Percentiles rank a stretch among this genome's conserved stretches.
These are phyloP conservation scores for Pyralis farinalis DNA, from an alignment of 2,888 invertebrate genomes.

Conservation along the genomic window DNA sequence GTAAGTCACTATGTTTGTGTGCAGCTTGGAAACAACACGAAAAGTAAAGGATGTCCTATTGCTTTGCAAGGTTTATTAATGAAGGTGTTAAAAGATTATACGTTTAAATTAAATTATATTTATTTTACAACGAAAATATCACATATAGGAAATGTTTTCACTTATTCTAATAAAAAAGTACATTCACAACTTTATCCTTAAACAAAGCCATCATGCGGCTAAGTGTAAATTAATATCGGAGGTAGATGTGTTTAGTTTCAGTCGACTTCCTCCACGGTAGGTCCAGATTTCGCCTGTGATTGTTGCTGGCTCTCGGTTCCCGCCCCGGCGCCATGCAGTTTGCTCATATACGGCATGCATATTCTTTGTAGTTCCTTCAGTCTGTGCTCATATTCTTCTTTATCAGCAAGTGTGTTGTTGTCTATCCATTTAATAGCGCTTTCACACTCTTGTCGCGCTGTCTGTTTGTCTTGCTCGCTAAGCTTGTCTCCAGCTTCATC, in stretches of 20 bases:
- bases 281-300: slow-evolving; percentile 29
- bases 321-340: slow-evolving; percentile 76
- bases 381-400: slow-evolving; percentile 83
- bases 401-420: slow-evolving; percentile 83
- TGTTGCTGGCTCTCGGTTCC: slow-evolving; percentile 29
- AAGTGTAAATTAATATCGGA: too few relatives aligned
- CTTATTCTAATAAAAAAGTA: too few relatives aligned
- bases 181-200: too few relatives aligned
- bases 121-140: too few relatives aligned
- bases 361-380: slow-evolving; percentile 80
- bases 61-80: too few relatives aligned
- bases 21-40: too few relatives aligned
- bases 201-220: too few relatives aligned
- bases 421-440: slow-evolving; percentile 87
- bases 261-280: slow-evolving; percentile 56
- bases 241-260: slow-evolving; percentile 21
- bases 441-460: slow-evolving; percentile 71
- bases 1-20: too few relatives aligned
- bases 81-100: too few relatives aligned
- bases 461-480: slow-evolving; percentile 83
- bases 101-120: too few relatives aligned
- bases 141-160: too few relatives aligned
- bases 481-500: slow-evolving; percentile 83
- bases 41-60: too few relatives aligned
- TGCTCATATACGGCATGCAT: slow-evolving; percentile 81